Evolutionary conservation across 2,888 invertebrate genomes (phyloP).

Genomic region (Apamea sordens): DNA sequence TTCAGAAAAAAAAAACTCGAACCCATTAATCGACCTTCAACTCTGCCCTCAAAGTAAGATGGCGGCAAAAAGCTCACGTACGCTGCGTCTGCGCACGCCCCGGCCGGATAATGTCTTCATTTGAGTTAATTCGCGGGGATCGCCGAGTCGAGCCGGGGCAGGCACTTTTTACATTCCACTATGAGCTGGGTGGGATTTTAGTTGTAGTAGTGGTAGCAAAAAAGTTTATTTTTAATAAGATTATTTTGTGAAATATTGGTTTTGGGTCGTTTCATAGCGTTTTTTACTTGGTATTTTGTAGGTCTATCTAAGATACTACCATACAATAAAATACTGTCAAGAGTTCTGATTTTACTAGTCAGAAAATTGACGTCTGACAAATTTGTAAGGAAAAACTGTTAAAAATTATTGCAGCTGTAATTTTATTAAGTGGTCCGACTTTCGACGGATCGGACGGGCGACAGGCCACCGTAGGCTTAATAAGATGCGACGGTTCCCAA

Average conservation of each 20-base stretch:
- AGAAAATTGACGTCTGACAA: background rate
- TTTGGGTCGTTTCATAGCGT: background rate
- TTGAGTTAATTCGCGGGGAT: slow-evolving; percentile 84
- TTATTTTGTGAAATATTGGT: background rate
- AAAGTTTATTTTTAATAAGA: slow-evolving; percentile 1
- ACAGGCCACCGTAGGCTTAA: no score
- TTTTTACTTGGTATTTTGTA: no score
- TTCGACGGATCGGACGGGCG: no score
- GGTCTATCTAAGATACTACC: background rate
- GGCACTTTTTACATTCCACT: slow-evolving; percentile 79
- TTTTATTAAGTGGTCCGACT: no score
- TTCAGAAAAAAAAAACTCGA: slow-evolving; percentile 29
- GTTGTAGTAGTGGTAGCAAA: slow-evolving; percentile 68
- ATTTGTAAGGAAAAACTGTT: background rate
- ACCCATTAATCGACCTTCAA: slow-evolving; percentile 73
- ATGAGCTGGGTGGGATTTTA: slow-evolving; percentile 80
- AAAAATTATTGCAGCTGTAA: no score
- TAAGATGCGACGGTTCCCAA: no score
- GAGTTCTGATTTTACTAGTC: background rate
- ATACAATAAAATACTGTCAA: no score
- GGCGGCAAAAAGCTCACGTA: slow-evolving; percentile 75
- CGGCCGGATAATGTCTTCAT: slow-evolving; percentile 87
- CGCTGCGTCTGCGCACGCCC: slow-evolving; percentile 78
- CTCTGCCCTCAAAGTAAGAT: slow-evolving; percentile 74
- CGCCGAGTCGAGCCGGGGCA: slow-evolving; percentile 70